phyloP scores from a whole-genome alignment of 2,797 vertebrate species.

The Rhadinocentrus ornatus region DNA sequence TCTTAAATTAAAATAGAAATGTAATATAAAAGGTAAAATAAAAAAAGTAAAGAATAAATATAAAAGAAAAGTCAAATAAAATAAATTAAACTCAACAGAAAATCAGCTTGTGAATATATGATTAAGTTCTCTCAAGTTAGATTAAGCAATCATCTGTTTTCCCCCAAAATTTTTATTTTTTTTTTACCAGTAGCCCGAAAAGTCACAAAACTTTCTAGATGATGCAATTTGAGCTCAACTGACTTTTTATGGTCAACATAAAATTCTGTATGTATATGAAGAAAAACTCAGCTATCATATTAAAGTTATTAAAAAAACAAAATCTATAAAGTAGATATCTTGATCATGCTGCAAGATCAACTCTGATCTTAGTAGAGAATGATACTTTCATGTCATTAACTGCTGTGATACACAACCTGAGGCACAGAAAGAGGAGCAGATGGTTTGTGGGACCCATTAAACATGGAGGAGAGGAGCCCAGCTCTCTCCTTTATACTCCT shows the following conservation, averaged over 20 bases:
- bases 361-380: neutral
- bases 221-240: neutral
- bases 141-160: too few species aligned
- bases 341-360: neutral
- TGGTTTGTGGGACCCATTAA: constrained; percentile 79
- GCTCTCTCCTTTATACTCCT: constrained; percentile 94
- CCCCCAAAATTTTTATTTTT: too few species aligned
- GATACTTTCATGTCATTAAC: neutral
- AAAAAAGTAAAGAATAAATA: too few species aligned
- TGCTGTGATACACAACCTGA: constrained; percentile 54
- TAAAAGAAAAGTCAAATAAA: too few species aligned
- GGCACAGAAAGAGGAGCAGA: constrained; percentile 45
- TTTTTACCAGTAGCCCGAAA: too few species aligned
- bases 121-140: too few species aligned
- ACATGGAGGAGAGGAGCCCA: constrained; percentile 89
- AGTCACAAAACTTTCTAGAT: too few species aligned
- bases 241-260: neutral
- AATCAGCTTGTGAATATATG: too few species aligned
- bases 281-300: neutral
- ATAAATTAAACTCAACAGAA: too few species aligned
- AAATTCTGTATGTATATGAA: too few species aligned
- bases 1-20: too few species aligned
- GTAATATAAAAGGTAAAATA: too few species aligned
- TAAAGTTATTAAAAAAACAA: neutral
- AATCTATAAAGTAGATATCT: neutral